Base-by-base conservation (phyloP, 1,140 invertebrate species). In the Ptiloglossa arizonensis region DNA sequence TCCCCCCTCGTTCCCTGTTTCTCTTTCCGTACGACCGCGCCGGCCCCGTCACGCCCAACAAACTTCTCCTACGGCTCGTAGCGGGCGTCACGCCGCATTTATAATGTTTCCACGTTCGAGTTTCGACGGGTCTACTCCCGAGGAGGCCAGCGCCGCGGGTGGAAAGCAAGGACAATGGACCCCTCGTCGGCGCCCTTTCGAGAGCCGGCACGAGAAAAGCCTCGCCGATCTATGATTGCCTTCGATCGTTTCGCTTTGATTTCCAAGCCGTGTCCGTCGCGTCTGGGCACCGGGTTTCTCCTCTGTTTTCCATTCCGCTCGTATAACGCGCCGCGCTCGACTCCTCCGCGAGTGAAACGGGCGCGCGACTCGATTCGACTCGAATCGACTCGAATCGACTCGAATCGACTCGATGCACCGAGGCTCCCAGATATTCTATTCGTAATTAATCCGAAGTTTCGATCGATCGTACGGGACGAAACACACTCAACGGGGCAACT, bases 41-140 rank as follows among this genome's bases (percentile, higher is more conserved):
- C 85, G 87, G 84, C 86, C 83, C 84, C 89, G 91, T 91, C 90
- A 92, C 91, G 91, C 91, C 91, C 91, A 91, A 89, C 88, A 79
- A 88, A 91, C 88, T 89, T 87, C 85, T 84, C 85, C 80, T 85
- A 75, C 80, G 81, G 79, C 71, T 79, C 73, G 81, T 76, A 86
- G 75, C 82, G 76, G 83, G 86, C 88, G 89, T 92, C 91, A 92
- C 89, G 90, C 85, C 87, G 87, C 90, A 91, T 91, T 91, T 91
- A 90, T 92, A 91, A 91, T 91, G 89, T 92, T 91, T 92, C 90
- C 90, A 91, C 90, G 90, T 91, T 91, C 85, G 84, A 89, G 87
- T 90, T 90, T 90, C 86, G 86, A 89, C 84, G 86, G 89, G 85
- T 86, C 77, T 81, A 57, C 83, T 80, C 68, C 59, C 52, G 79